phyloP scores from a whole-genome alignment of 23 tunicate species.

The Botrylloides violaceus region DNA sequence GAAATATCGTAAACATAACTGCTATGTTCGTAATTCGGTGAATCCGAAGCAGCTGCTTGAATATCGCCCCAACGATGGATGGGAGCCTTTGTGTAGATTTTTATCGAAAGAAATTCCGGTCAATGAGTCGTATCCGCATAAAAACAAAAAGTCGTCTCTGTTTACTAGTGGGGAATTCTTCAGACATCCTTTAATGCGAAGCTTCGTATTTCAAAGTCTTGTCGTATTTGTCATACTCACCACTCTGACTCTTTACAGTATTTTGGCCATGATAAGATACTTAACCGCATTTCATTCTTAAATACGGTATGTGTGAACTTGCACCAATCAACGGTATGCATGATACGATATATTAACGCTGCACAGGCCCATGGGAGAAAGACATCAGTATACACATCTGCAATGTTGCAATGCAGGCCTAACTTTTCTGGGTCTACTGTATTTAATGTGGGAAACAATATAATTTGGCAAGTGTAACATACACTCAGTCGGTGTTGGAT shows the following conservation, averaged over 20 bases:
- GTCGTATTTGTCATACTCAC: not conserved
- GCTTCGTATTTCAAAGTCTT: not conserved
- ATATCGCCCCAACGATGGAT: not conserved
- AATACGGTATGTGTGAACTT: no score
- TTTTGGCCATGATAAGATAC: no score
- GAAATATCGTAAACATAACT: slow-evolving; percentile 67
- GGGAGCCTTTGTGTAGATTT: slow-evolving; percentile 23
- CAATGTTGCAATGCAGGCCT: no score
- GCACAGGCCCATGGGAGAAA: no score
- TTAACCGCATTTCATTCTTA: no score
- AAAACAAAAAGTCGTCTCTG: not conserved
- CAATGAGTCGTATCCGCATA: slow-evolving; percentile 14
- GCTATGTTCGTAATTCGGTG: slow-evolving; percentile 44
- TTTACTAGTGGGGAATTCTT: not conserved
- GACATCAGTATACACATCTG: no score
- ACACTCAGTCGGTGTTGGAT: no score
- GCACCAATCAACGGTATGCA: no score
- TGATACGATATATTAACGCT: no score
- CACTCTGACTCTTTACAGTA: not conserved
- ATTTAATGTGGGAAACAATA: no score
- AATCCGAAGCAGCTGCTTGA: slow-evolving; percentile 4
- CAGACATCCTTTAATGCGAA: not conserved
- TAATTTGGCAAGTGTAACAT: no score
- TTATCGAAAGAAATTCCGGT: slow-evolving; percentile 15
- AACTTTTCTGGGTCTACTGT: no score